Percentiles rank a stretch among this genome's conserved stretches.
These are phyloP conservation scores for Ophiothrix spiculata DNA, from an alignment of 35 echinoderm and acorn worm genomes.

Conservation along the genomic window DNA sequence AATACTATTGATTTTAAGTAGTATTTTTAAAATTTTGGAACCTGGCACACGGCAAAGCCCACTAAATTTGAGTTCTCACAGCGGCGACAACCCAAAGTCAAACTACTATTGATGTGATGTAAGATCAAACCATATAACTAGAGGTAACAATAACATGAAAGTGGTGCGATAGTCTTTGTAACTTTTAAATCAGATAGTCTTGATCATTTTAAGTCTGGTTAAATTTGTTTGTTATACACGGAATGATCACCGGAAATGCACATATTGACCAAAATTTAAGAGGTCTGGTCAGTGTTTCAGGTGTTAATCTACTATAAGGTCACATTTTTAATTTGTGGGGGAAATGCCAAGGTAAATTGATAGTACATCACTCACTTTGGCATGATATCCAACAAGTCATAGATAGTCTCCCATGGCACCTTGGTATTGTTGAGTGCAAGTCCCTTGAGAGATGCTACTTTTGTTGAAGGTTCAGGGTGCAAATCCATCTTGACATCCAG, in stretches of 20 bases:
- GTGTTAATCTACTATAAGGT: too few relatives aligned
- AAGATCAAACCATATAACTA: too few relatives aligned
- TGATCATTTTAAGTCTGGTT: neutral
- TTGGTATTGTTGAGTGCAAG: neutral
- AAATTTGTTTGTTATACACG: neutral
- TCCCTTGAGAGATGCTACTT: constrained; percentile 21
- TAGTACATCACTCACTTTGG: neutral
- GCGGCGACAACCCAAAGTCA: too few relatives aligned
- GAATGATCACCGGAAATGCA: neutral
- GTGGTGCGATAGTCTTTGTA: neutral
- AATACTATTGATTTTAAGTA: too few relatives aligned
- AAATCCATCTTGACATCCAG: constrained; percentile 1
- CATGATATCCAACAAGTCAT: neutral
- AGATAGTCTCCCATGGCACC: neutral
- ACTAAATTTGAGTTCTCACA: too few relatives aligned
- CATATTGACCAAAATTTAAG: neutral
- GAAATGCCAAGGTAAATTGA: neutral
- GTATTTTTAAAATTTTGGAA: too few relatives aligned
- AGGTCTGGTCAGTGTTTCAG: too few relatives aligned
- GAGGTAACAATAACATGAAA: too few relatives aligned
- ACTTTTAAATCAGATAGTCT: neutral
- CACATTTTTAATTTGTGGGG: neutral
- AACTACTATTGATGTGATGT: too few relatives aligned
- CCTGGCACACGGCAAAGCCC: too few relatives aligned
- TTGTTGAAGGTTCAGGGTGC: neutral